These are phyloP conservation scores for Homarus americanus DNA, from an alignment of 1,140 invertebrate genomes.

Conservation along the genomic window DNA sequence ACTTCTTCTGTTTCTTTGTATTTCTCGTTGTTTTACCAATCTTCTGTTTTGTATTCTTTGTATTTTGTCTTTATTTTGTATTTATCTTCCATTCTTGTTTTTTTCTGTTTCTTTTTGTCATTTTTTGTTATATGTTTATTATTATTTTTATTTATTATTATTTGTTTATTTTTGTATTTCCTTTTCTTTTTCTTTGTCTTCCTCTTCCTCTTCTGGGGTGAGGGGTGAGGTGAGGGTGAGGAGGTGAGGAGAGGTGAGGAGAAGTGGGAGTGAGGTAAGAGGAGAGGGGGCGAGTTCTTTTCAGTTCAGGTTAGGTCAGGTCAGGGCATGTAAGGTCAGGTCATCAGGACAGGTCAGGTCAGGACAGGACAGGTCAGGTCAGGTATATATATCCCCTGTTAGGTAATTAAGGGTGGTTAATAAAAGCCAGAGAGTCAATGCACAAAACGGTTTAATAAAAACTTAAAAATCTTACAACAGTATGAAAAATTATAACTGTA, in stretches of 20 bases:
- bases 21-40: too few relatives aligned
- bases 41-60: too few relatives aligned
- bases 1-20: too few relatives aligned
- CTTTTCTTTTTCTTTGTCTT: too few relatives aligned
- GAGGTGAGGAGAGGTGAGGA: not conserved
- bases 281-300: not conserved
- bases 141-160: not conserved
- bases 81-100: too few relatives aligned
- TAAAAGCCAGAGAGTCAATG: conserved; percentile 29
- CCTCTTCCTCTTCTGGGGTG: too few relatives aligned
- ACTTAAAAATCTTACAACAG: conserved; percentile 60
- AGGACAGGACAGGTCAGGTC: too few relatives aligned
- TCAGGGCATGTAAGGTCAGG: not conserved
- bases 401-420: not conserved
- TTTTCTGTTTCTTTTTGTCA: not conserved
- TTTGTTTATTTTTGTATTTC: not conserved
- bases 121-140: too few relatives aligned
- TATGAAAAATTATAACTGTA: conserved; percentile 58
- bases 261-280: not conserved
- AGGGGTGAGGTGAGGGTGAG: not conserved
- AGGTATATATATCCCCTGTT: too few relatives aligned
- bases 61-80: too few relatives aligned
- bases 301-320: not conserved
- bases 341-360: too few relatives aligned
- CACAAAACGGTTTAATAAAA: conserved; percentile 66